Base-by-base conservation (phyloP, 2,888 invertebrate genomes). In the Netelia inedita region DNA sequence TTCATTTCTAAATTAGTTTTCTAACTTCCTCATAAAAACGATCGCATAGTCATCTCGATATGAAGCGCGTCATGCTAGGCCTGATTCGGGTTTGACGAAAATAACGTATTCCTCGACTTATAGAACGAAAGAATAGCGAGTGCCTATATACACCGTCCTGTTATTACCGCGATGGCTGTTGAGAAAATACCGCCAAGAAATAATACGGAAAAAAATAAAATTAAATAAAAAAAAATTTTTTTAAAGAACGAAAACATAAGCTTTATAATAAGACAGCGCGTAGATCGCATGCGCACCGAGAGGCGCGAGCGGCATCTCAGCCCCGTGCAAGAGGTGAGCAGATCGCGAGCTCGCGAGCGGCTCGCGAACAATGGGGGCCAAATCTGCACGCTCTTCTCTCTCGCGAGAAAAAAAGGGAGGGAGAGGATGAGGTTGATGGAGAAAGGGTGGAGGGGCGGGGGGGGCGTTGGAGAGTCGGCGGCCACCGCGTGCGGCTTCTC, bases 211-310 rank as follows among this genome's bases (percentile, higher is more conserved):
- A 19, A 28, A 19, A 53, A 61, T 35, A 66, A 68, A 43, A 71
- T 19, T 14, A 9, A 21, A 55, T 28, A n/a, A 28, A 46, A 61
- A 14, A 6, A 79, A 75, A 72, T n/a, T n/a, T n/a, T n/a, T n/a
- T n/a, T n/a, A n/a, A n/a, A n/a, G n/a, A n/a, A 28, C 2, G 5
- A 69, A 63, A 46, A 75, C 72, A 35, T 35, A 72, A 66, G 90
- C 89, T 90, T 92, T 92, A 92, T 92, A 92, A 92, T 92, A 92
- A 92, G 92, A 92, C 92, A 91, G 79, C 79, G 85, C 79, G 75
- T 85, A 82, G 82, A 82, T 85, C 75, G 82, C 79, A 76, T 85
- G 85, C 68, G 82, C 75, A 68, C 61, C 61, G 55, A 55, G 50
- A n/a, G 55, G 55, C 63, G 65, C 73, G 78, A 28, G 71, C 69